These are phyloP conservation scores for Laticauda laticaudata DNA, from an alignment of 2,113 vertebrate species.

Conservation along the genomic window DNA sequence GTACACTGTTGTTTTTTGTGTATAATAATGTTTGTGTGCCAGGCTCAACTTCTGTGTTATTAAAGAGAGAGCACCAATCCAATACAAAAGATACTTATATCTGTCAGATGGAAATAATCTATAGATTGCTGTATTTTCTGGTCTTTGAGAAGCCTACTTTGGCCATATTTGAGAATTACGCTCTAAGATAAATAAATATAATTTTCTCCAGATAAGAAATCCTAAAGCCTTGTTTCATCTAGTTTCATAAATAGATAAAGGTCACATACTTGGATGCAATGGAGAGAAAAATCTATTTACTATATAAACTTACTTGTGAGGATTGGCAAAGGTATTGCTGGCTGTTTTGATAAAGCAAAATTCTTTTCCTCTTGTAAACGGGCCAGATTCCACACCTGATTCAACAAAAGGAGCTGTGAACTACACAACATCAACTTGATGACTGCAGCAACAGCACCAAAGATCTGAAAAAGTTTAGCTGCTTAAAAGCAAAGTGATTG, in stretches of 20 bases:
- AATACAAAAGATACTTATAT: neutral
- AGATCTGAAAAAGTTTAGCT: neutral
- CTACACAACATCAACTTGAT: neutral
- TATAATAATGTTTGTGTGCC: neutral
- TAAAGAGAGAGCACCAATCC: neutral
- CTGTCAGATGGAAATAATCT: slow-evolving; percentile 8
- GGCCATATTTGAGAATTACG: neutral
- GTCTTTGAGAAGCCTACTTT: neutral
- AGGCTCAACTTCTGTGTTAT: neutral
- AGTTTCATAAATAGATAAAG: slow-evolving; percentile 4
- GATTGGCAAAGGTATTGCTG: neutral
- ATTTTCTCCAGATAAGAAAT: neutral
- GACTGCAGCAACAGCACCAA: neutral
- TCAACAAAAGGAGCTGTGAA: slow-evolving; percentile 3
- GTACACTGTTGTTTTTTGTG: too few species aligned
- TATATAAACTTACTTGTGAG: slow-evolving; percentile 3
- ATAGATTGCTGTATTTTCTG: neutral
- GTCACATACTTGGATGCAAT: slow-evolving; percentile 17
- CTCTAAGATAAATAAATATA: neutral
- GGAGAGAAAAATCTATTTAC: slow-evolving; percentile 4
- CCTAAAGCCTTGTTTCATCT: neutral
- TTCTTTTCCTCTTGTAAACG: neutral
- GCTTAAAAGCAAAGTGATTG: neutral
- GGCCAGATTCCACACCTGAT: slow-evolving; percentile 12
- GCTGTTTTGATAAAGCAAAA: neutral